Evolutionary conservation across 37 sponge, comb jelly and placozoan species (phyloP).

Genomic region (Spongilla lacustris): DNA sequence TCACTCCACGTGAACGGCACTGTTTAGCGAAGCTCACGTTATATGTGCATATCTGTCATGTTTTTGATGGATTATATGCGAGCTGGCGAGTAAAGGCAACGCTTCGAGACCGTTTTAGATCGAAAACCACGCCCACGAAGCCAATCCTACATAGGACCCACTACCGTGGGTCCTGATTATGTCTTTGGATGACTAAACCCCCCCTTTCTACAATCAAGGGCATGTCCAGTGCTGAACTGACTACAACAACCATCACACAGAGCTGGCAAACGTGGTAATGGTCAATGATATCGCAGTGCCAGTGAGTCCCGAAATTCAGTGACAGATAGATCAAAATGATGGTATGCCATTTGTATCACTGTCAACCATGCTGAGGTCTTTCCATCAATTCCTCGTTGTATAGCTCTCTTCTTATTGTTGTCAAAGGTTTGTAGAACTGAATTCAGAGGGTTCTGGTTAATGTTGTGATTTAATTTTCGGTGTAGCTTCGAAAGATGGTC

Average conservation of each 20-base stretch:
- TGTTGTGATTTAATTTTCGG: background rate
- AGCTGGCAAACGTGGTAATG: conserved; percentile 12
- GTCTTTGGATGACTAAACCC: conserved; percentile 28
- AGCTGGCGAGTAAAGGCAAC: too few species aligned
- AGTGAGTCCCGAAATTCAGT: conserved; percentile 42
- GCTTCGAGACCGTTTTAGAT: too few species aligned
- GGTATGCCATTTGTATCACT: conserved; percentile 12
- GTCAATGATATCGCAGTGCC: conserved; percentile 12
- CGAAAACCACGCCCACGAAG: too few species aligned
- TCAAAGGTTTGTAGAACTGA: conserved; percentile 5
- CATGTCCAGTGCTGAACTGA: conserved; percentile 5
- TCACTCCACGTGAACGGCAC: too few species aligned
- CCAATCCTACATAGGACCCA: too few species aligned
- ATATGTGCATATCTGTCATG: too few species aligned
- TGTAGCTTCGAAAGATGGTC: background rate
- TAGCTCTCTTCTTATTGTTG: conserved; percentile 4
- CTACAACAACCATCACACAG: conserved; percentile 36
- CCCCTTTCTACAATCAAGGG: conserved; percentile 46
- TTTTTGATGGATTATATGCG: too few species aligned
- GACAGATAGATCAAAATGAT: conserved; percentile 37
- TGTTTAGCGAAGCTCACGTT: too few species aligned
- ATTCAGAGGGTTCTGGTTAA: background rate
- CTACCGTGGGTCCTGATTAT: too few species aligned
- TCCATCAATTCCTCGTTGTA: conserved; percentile 35
- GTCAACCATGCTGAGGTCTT: conserved; percentile 34